Percentiles rank a stretch among this genome's conserved stretches.
Evolutionary conservation across 2,113 vertebrate genomes (phyloP).

Genomic region (Lagenorhynchus albirostris): DNA sequence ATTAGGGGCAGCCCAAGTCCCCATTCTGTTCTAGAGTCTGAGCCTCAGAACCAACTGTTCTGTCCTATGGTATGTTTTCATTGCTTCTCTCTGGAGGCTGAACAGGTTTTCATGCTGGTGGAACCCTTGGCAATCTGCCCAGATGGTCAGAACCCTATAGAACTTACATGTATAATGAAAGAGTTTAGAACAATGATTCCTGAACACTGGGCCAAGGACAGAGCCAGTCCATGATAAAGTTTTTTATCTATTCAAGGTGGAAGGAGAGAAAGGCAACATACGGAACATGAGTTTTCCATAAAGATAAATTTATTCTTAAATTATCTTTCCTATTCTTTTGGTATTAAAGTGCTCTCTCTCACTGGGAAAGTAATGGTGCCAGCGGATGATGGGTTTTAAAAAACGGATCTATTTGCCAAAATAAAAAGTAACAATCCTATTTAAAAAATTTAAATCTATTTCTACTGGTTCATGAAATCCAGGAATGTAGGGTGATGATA

Average conservation of each 20-base stretch:
- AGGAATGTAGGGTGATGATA: conserved; percentile 28
- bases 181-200: not conserved
- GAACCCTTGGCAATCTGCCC: not conserved
- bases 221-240: not conserved
- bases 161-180: not conserved
- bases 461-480: conserved; percentile 3
- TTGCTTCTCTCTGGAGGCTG: not conserved
- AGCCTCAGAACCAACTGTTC: not conserved
- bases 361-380: not conserved
- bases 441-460: conserved; percentile 34
- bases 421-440: not conserved
- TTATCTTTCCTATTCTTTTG: conserved; percentile 32
- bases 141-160: not conserved
- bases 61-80: conserved; percentile 18
- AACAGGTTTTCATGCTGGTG: not conserved
- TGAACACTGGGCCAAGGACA: not conserved
- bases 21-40: not conserved
- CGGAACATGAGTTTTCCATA: conserved; percentile 1
- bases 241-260: not conserved
- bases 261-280: not conserved
- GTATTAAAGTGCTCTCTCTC: conserved; percentile 35
- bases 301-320: conserved; percentile 11
- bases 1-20: not conserved
- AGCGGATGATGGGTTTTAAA: not conserved
- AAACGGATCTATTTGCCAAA: not conserved